phyloP scores from a whole-genome alignment of 2,888 invertebrate genomes.

The Didymodactylos carnosus region DNA sequence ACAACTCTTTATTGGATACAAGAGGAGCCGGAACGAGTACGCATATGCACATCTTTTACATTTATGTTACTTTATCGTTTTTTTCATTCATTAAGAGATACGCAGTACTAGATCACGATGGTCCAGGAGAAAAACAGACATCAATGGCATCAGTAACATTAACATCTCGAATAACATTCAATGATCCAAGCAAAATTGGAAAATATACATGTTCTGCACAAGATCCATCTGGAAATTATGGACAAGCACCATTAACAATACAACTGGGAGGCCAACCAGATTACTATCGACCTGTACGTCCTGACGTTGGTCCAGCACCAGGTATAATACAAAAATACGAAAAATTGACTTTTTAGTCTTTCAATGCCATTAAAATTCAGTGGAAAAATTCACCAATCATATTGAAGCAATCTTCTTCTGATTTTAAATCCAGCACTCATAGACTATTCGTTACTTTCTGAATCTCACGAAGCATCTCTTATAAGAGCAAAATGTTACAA shows the following conservation, averaged over 20 bases:
- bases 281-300: background rate
- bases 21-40: background rate
- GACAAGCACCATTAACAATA: background rate
- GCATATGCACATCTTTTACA: too few relatives aligned
- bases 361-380: too few relatives aligned
- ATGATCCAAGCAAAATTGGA: background rate
- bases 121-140: background rate
- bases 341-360: too few relatives aligned
- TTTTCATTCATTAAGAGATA: background rate
- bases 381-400: too few relatives aligned
- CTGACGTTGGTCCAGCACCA: background rate
- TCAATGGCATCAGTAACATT: background rate
- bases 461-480: too few relatives aligned
- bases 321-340: too few relatives aligned
- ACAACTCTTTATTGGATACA: background rate
- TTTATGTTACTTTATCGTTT: too few relatives aligned
- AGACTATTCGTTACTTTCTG: too few relatives aligned
- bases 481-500: too few relatives aligned
- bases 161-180: background rate
- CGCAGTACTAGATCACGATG: background rate
- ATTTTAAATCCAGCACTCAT: too few relatives aligned
- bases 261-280: too few relatives aligned
- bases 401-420: too few relatives aligned
- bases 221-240: background rate
- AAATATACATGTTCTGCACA: background rate